Evolutionary conservation across 2,797 vertebrate species (phyloP), one percentile per base, ranked within the genome.

Genomic region (Acrossocheilus wenchowensis): DNA sequence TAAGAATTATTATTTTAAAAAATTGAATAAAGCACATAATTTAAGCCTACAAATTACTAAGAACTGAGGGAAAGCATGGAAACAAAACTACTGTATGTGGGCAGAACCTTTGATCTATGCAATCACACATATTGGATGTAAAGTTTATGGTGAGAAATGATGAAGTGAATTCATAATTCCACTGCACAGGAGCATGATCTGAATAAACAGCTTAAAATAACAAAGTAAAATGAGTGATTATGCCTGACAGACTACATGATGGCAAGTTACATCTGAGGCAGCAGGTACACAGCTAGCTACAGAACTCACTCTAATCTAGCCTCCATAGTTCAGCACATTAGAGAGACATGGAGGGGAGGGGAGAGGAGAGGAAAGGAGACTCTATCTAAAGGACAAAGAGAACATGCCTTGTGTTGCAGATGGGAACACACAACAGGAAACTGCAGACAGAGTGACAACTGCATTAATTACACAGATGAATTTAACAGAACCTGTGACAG

Each of bases 361-460:
- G 89, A 26, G 11, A 52, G 36, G n/a, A 36, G 26, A 73, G 54
- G 68, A 78, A 12, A 48, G 41, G 17, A 78, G 48, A 23, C 66
- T 64, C 68, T 84, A 7, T 79, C 64, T 57, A 21, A 71, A 41
- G 54, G 80, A 88, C 71, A 19, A 86, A 83, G 84, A 91, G 72
- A 81, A 94, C 94, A 90, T 95, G 95, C 94, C 94, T 95, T 93
- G 91, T 93, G 88, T 89, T 57, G 92, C 92, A 88, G 94, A 93
- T 90, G 57, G 95, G 94, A 90, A 91, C 89, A 92, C 93, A 93
- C 91, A 92, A 83, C 91, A 94, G 90, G n/a, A 92, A 93, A 93
- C 95, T 96, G 90, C 87, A 91, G 87, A 91, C 90, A 89, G 90
- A 84, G 91, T 23, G 86, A 57, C 86, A 89, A 84, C 43, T 75